phyloP scores from a whole-genome alignment of 2,888 invertebrate genomes.

The Melitaea athalia region DNA sequence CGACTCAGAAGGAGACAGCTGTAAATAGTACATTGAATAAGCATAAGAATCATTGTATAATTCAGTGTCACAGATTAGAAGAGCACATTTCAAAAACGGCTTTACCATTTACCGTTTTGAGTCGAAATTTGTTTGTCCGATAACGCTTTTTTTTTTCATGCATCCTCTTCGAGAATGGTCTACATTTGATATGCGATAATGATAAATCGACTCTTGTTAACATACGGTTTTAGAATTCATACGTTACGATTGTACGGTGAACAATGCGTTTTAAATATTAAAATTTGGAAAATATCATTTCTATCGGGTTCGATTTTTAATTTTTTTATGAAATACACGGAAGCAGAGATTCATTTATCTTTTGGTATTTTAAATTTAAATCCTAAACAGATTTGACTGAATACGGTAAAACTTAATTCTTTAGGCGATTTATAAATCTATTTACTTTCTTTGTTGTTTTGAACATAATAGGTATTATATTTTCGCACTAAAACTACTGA shows the following conservation, averaged over 20 bases:
- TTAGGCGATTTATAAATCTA: no score
- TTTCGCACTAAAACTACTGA: no score
- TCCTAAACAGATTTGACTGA: no score
- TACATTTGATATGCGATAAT: conserved; percentile 26
- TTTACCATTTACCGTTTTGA: not conserved
- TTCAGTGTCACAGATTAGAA: conserved; percentile 7
- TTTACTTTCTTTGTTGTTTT: no score
- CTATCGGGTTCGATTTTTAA: conserved; percentile 2
- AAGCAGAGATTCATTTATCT: no score
- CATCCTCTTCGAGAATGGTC: conserved; percentile 17
- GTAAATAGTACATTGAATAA: not conserved
- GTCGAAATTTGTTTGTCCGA: not conserved
- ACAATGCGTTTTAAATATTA: not conserved
- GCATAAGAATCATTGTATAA: conserved; percentile 4
- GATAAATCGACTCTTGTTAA: conserved; percentile 17
- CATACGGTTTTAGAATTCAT: conserved; percentile 8
- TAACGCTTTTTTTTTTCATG: conserved; percentile 14
- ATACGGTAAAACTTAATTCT: no score
- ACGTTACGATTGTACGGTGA: not conserved
- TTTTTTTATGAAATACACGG: not conserved
- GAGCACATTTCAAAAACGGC: not conserved
- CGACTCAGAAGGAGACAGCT: conserved; percentile 2
- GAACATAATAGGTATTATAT: no score
- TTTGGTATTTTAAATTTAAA: no score
- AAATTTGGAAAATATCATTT: not conserved